A percentile compares a stretch with the other conserved stretches of the same genome.
These are phyloP conservation scores for Sarotherodon lohbergeri DNA, from an alignment of 2,113 vertebrate genomes.

Conservation along the genomic window DNA sequence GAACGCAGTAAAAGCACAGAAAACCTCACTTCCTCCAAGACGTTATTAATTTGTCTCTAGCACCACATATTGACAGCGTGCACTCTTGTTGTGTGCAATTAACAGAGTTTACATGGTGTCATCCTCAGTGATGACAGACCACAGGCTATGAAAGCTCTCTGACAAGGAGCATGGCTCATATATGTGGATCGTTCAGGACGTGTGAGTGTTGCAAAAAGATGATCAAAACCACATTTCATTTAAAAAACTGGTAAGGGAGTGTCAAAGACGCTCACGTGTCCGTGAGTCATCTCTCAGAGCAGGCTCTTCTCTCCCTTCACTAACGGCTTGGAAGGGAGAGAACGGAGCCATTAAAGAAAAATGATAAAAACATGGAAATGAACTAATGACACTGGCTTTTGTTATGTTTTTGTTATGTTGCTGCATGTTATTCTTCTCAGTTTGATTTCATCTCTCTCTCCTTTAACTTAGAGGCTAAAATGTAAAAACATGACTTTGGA, in stretches of 20 bases:
- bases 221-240: constrained; percentile 1
- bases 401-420: background rate
- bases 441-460: background rate
- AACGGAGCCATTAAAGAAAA: background rate
- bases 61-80: constrained; percentile 13
- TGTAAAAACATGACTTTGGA: background rate
- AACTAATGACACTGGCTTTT: background rate
- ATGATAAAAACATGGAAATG: background rate
- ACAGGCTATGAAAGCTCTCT: constrained; percentile 8
- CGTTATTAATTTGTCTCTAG: background rate
- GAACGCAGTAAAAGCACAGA: background rate
- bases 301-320: background rate
- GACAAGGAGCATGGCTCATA: background rate
- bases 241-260: background rate
- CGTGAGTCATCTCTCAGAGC: background rate
- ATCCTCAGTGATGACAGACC: constrained; percentile 50
- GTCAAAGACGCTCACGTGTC: background rate
- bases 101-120: constrained; percentile 30
- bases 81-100: constrained; percentile 40
- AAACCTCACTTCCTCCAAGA: background rate
- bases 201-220: background rate
- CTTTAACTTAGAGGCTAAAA: background rate
- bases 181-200: background rate
- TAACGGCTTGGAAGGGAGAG: background rate
- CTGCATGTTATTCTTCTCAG: background rate